Base-by-base conservation (phyloP, 2,113 vertebrate genomes). In the Sakesphorus luctuosus region DNA sequence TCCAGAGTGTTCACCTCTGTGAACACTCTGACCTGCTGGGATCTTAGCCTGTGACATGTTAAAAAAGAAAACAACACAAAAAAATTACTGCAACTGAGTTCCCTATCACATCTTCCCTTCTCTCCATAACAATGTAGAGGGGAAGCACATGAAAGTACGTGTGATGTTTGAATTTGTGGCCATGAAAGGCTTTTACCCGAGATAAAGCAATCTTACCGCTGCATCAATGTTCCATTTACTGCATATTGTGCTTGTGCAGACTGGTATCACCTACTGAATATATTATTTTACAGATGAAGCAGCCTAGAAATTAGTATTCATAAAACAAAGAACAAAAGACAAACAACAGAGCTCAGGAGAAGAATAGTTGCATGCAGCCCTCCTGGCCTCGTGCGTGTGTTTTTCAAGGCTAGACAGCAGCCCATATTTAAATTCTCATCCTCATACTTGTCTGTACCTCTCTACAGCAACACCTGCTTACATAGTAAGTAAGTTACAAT, bases 351-450 rank as follows among this genome's bases (percentile, higher is more conserved):
- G 21, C 26, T 5, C 44, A 61, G 35, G 24, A 33, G 38, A 71
- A 87, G 15, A 80, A 79, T 2, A 69, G 71, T 6, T 61, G 36
- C 38, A 29, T 0, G 3, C 62, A 85, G 50, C 50, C 44, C 23
- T 20, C 12, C 47, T 47, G 69, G 31, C 65, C 68, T 21, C 13
- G 3, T 17, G n/a, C 0, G 1, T 43, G 36, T 0, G 0, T 61
- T 94, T 84, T 77, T 35, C 43, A 72, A 28, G 46, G 74, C 55
- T 53, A 65, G 44, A 71, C 33, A 71, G 75, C 49, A 72, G 62
- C 6, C 71, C 17, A 2, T 55, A 72, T 74, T 62, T 80, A 38
- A 68, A 90, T 58, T 67, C n/a, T 76, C 44, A 74, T 46, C 76
- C 33, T 36, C 44, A n/a, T 12, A 14, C 24, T 47, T 2, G 3